phyloP scores from a whole-genome alignment of 2,888 invertebrate genomes.

The Tholera decimalis region DNA sequence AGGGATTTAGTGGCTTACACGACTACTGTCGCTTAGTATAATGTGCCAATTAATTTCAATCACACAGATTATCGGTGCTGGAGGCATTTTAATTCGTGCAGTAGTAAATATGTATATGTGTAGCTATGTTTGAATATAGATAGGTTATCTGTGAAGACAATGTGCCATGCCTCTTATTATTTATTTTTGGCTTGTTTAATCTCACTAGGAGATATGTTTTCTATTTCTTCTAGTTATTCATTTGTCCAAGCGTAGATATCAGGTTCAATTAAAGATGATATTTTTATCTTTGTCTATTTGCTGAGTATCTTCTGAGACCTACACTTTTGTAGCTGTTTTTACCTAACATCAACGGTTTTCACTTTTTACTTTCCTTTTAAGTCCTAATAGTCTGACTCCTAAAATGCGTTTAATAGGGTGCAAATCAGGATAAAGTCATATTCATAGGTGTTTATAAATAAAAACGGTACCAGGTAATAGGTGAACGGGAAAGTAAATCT shows the following conservation, averaged over 20 bases:
- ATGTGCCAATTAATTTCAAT: slow-evolving; percentile 48
- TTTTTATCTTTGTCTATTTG: too few relatives aligned
- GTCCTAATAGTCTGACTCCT: background rate
- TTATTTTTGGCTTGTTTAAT: background rate
- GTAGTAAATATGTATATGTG: slow-evolving; percentile 4
- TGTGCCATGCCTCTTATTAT: background rate
- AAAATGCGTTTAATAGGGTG: background rate
- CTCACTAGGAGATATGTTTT: background rate
- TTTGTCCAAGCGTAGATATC: too few relatives aligned
- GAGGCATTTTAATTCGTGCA: slow-evolving; percentile 13
- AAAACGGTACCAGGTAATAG: too few relatives aligned
- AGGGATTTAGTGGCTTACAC: slow-evolving; percentile 34
- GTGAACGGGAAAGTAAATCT: too few relatives aligned
- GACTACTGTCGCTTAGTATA: slow-evolving; percentile 5
- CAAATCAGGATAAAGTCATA: background rate
- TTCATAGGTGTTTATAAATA: too few relatives aligned
- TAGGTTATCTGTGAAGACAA: background rate
- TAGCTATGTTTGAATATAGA: background rate
- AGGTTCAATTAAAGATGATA: too few relatives aligned
- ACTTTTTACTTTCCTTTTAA: too few relatives aligned
- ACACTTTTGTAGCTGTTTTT: background rate
- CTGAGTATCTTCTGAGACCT: too few relatives aligned
- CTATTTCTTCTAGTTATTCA: too few relatives aligned
- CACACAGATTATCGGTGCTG: slow-evolving; percentile 17
- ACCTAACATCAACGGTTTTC: background rate